Conservation (phyloP, 1,140 invertebrate species). For the Pseudobourletiella spinata region DNA sequence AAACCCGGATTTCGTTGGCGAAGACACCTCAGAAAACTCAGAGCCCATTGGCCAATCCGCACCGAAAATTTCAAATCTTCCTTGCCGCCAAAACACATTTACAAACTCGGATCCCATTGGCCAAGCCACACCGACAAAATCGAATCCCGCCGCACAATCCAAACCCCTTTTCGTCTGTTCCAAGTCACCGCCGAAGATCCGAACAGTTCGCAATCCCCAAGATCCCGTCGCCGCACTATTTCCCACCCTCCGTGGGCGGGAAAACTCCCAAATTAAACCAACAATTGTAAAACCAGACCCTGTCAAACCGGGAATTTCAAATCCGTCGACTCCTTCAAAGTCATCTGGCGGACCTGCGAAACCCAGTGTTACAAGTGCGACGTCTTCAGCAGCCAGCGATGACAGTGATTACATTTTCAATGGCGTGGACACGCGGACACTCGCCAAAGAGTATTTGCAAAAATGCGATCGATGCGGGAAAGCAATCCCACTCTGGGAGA, state of each 20-base stretch:
- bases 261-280: neutral
- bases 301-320: neutral
- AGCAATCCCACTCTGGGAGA: slow-evolving; percentile 20
- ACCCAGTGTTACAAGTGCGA: neutral
- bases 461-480: slow-evolving; percentile 24
- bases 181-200: neutral
- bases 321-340: neutral
- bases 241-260: neutral
- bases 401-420: neutral
- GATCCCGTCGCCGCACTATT: neutral
- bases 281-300: neutral
- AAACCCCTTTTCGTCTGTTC: slow-evolving; percentile 4
- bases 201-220: neutral
- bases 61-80: neutral
- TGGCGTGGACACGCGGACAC: neutral
- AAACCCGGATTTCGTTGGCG: neutral
- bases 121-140: neutral
- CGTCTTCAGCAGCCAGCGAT: neutral
- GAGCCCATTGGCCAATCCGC: neutral
- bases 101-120: neutral
- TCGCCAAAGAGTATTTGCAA: slow-evolving; percentile 5
- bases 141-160: neutral
- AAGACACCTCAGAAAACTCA: neutral
- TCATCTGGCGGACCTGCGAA: neutral
- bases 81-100: neutral